Base-by-base conservation (phyloP, 2,888 invertebrate species). In the Drosophila testacea region DNA sequence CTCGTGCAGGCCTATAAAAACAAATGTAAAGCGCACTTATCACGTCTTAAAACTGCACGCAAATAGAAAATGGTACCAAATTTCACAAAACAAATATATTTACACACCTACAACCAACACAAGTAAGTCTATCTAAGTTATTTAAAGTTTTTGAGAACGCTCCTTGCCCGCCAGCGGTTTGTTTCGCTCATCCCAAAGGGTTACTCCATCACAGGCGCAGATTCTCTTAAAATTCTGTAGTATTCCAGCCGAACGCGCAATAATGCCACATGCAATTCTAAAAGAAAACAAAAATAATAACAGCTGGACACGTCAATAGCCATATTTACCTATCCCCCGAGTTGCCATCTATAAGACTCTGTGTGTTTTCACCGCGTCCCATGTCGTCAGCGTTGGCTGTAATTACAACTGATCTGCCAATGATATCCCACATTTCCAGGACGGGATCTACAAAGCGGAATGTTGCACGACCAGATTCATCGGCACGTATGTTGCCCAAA, bases 161-260 rank as follows among this genome's bases (percentile, higher is more conserved):
- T 77, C 72, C 4, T 89, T 89, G 28, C 93, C 93, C 0, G 92
- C 92, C 38, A 90, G 48, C 4, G 95, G 95, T 50, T 93, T 93
- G 69, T 95, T 94, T 48, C 95, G 93, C 92, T 98, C 98, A 90
- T 98, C 97, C 98, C 98, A 98, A 9, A 98, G 94, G 0, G 96
- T 95, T 0, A 96, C 94, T 0, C 98, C 98, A 93, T 97, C 97
- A 92, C 98, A 98, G 1, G 96, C 96, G 93, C 98, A 98, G 59
- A 98, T 95, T 10, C 95, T 95, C 90, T 98, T 98, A 1, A 95
- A 95, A 91, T 98, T 98, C 91, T 97, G 95, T 90, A 97, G 96
- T 7, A 98, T 93, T 0, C 97, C 97, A 0, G 98, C 96, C 0
- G 98, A 96, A 36, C 98, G 94, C 0, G 98, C 98, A 79, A 98